Evolutionary conservation across 2,888 invertebrate species (phyloP), one percentile per base, ranked within the genome.

Genomic region (Tholera decimalis): DNA sequence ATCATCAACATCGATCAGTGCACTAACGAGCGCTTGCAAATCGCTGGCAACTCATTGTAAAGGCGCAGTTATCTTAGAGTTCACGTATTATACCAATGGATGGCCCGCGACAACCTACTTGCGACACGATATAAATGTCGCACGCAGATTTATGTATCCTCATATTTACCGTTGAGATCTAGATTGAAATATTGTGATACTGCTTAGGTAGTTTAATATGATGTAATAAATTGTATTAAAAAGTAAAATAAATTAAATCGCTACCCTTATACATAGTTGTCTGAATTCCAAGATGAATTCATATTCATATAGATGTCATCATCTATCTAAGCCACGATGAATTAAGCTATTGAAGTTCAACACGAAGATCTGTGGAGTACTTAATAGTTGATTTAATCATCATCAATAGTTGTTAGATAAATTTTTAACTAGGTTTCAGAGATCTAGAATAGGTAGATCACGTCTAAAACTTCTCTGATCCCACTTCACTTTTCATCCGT

Each of bases 41-140:
- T 67, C 35, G 41, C 50, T 22, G 39, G 35, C 55, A 22, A 43
- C 30, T 56, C 44, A 51, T 46, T 56, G 59, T 53, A 47, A 39
- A 54, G 61, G 51, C 39, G 46, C 24, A 51, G 57, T 50, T 51
- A 47, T 77, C 37, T 39, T 26, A 33, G 46, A 63, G 47, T 68
- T 46, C 49, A 57, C 35, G 49, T 43, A 35, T 46, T 47, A 49
- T 50, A 58, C 41, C 44, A 54, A 28, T 33, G 58, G 53, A 57
- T 54, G 37, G 46, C 24, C 55, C 41, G 56, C 44, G 55, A 59
- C 58, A 75, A 65, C 50, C 65, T 73, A 62, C 66, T 57, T 73
- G 39, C 15, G 33, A 46, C 41, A 49, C 43, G 54, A 49, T 24
- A 47, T 41, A 56, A 57, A 66, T 57, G 59, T 66, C 62, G 56